Base-by-base conservation (phyloP, 2,113 vertebrate species). In the Plecturocebus donacophilus region DNA sequence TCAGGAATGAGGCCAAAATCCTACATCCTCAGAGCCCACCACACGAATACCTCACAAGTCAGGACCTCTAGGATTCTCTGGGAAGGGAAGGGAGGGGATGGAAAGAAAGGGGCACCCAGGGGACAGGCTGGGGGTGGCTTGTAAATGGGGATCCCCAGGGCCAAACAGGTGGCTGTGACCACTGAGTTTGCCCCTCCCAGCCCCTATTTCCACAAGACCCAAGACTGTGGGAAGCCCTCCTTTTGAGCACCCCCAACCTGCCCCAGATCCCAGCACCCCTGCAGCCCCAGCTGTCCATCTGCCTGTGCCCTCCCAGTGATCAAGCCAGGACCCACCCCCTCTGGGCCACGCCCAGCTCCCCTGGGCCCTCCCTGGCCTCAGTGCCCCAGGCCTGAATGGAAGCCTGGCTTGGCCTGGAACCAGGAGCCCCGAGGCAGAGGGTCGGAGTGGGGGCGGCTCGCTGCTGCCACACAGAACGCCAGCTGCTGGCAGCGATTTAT, bases 401-500 rank as follows among this genome's bases (percentile, higher is more conserved):
- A 88, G 49, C 68, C 45, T 54, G 71, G 92, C 66, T 96, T 92
- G 92, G 91, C 95, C 90, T 56, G 35, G 88, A 90, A 95, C 80
- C 94, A 95, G 95, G 68, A 96, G 68, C 90, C 97, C 95, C 52
- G 56, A 96, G 96, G 90, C 92, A 12, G 80, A 93, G 96, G 84
- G 94, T 83, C 81, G 3, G 80, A 95, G 73, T 71, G n/a, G 70
- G 90, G 76, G 40, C 1, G 76, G 84, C 14, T 12, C 58, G 54
- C 95, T 71, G 93, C 95, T 91, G 54, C 82, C 89, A 97, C 96
- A 95, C 97, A 93, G 89, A 97, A 97, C 14, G 42, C 95, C 98
- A 97, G 97, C 97, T 97, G 96, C 95, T 87, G 56, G 90, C 64
- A 54, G 93, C 2, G 45, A 96, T 97, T 97, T 97, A 97, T 96